Evolutionary conservation across 2,888 invertebrate genomes (phyloP), one percentile per base, ranked within the genome.

Genomic region (Apodemia mormo): DNA sequence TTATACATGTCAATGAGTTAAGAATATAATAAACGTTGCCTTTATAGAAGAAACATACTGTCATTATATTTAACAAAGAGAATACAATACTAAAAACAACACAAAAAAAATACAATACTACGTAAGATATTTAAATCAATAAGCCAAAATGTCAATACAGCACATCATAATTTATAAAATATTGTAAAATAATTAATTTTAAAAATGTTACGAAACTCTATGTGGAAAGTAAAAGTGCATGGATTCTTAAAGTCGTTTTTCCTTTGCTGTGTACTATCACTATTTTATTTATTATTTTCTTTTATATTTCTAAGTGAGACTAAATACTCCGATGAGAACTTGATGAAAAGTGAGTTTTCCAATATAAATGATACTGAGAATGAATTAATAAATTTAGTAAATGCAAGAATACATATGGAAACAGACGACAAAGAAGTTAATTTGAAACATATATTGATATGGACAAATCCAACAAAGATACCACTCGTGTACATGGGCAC

Each of bases 371-470:
- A 37, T 33, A 68, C 40, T 1, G 43, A 65, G 9, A 14, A 65
- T 14, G 33, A 45, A 14, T 45, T 68, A 29, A 29, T 68, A 2
- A 64, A 64, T 30, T 5, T 14, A 61, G 58, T 68, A 10, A 68
- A 49, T 30, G 6, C 33, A 61, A 30, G 37, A 52, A 67, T 12
- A 22, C 12, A 30, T 6, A 40, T 2, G 5, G n/a, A 12, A 56
- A 58, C 37, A 33, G 12, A 3, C 3, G 52, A 9, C n/a, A 64
- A 64, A 33, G 12, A 64, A 14, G 2, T n/a, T n/a, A 37, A 64
- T 29, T 65, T 82, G 4, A 86, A 87, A 77, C 81, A 85, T 61
- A 82, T 89, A 70, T 74, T 88, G 65, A 74, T 80, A 66, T 89
- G 88, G 89, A 86, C 87, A 0, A 72, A 76, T 0, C 71, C 80